phyloP scores from a whole-genome alignment of 2,888 invertebrate genomes.

The Sussaba pulchella region DNA sequence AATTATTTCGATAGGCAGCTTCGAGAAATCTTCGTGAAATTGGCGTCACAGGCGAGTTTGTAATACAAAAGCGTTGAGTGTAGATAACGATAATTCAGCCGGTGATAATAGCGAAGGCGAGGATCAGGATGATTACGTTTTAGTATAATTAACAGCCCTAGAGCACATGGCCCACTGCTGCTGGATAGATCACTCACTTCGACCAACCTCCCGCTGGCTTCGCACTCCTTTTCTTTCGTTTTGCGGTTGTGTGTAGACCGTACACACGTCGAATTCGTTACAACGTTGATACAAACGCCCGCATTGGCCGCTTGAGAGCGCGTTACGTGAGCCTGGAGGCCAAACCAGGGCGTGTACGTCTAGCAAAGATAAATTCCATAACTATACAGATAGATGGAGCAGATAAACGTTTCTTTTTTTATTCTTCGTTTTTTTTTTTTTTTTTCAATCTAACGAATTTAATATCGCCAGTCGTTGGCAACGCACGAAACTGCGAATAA shows the following conservation, averaged over 20 bases:
- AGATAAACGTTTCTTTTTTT: slow-evolving; percentile 29
- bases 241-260: no score
- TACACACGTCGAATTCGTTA: background rate
- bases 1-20: background rate
- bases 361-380: slow-evolving; percentile 78
- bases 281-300: slow-evolving; percentile 36
- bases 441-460: background rate
- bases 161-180: slow-evolving; percentile 60
- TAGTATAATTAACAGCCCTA: slow-evolving; percentile 55
- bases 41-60: background rate
- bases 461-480: slow-evolving; percentile 2
- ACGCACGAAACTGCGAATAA: background rate
- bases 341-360: slow-evolving; percentile 64
- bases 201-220: background rate
- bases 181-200: slow-evolving; percentile 14
- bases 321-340: slow-evolving; percentile 47
- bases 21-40: background rate
- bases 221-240: slow-evolving; percentile 3
- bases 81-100: background rate
- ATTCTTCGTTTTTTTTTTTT: background rate
- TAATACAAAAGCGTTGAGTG: background rate
- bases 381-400: slow-evolving; percentile 70
- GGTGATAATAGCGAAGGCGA: slow-evolving; percentile 39
- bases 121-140: slow-evolving; percentile 47
- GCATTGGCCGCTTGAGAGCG: background rate